Base-by-base conservation (phyloP, 2,888 invertebrate species). In the Eupelmus urozonus region DNA sequence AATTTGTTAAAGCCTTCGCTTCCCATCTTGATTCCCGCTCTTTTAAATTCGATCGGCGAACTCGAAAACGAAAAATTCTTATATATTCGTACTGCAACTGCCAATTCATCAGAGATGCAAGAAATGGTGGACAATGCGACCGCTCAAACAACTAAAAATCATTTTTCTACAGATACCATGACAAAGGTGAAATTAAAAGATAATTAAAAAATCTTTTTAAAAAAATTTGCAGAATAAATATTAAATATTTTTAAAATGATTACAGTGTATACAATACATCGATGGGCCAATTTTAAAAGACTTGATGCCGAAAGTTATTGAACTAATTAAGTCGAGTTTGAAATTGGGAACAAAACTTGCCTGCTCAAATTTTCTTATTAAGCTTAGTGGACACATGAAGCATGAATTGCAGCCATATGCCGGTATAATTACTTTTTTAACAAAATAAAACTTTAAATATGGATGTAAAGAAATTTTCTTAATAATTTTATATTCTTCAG, bases 131-230 rank as follows among this genome's bases (percentile, higher is more conserved):
- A 98, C 88, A 94, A 93, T 81, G 92, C 95, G 77, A 91, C 97
- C 74, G 95, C 96, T 7, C 94, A 93, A 72, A 94, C 95, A 0
- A 96, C 96, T 0, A 94, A 95, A 85, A 94, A 94, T 0, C 96
- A 97, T 87, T 95, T 96, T 79, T 96, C 97, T 78, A 96, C 96
- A 81, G 96, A 97, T 85, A 96, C 96, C 2, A 94, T 97, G 49
- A 93, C 95, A 57, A 95, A 95, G 91, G 95, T 95, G 87, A 83
- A n/a, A n/a, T n/a, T n/a, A n/a, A n/a, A n/a, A n/a, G n/a, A n/a
- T n/a, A n/a, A 84, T 82, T 62, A 7, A 59, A 55, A 53, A 20
- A 20, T 53, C 2, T 67, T 69, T 62, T 25, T 29, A 34, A 40
- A 29, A 42, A 67, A 71, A 42, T 51, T 53, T 25, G 71, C 49